Percentiles rank a stretch among this genome's conserved stretches.
Evolutionary conservation across 2,888 invertebrate genomes (phyloP).

Genomic region (Dynastes maya): DNA sequence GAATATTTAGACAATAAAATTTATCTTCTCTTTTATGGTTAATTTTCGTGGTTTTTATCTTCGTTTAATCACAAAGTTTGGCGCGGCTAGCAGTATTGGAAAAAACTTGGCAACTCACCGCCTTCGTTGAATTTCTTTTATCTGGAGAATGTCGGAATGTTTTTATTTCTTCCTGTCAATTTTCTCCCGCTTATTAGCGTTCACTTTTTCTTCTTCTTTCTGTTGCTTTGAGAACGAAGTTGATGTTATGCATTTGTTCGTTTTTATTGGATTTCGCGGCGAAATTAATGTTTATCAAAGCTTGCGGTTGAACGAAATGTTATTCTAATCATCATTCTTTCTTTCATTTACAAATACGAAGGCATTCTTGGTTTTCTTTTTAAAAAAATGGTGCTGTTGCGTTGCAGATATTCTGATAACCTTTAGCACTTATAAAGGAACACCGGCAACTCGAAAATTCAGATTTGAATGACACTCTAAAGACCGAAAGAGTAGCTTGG

Average conservation of each 20-base stretch:
- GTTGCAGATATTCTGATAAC: too few relatives aligned
- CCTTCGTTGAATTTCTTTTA: conserved; percentile 2
- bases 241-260: conserved; percentile 5
- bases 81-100: neutral
- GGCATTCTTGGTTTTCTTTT: too few relatives aligned
- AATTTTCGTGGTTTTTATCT: conserved; percentile 13
- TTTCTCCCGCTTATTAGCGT: conserved; percentile 27
- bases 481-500: too few relatives aligned
- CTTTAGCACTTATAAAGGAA: too few relatives aligned
- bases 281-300: conserved; percentile 20
- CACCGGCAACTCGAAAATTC: too few relatives aligned
- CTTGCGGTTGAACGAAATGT: neutral
- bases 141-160: conserved; percentile 2
- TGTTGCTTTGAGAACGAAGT: conserved; percentile 5
- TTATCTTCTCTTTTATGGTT: neutral
- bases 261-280: neutral
- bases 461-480: too few relatives aligned
- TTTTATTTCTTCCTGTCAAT: conserved; percentile 28
- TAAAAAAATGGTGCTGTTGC: too few relatives aligned
- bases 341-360: neutral
- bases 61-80: conserved; percentile 1
- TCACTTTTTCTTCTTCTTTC: conserved; percentile 6
- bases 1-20: conserved; percentile 23
- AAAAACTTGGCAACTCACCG: conserved; percentile 4
- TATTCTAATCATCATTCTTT: neutral